A percentile compares a stretch with the other conserved stretches of the same genome.
These are phyloP conservation scores for Megalopta genalis DNA, from an alignment of 1,140 invertebrate genomes.

Conservation along the genomic window DNA sequence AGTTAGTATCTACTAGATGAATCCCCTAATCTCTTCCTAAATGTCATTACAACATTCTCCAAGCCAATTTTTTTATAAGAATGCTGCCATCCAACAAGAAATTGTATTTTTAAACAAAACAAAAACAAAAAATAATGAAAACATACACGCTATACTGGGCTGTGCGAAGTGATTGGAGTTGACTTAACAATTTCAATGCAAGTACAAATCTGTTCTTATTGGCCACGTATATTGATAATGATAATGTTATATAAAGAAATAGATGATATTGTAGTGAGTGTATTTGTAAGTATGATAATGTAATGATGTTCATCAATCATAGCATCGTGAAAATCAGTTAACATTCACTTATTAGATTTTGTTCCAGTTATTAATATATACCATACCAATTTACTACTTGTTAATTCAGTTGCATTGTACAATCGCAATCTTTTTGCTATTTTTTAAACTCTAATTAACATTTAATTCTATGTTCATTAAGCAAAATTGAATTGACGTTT, in stretches of 20 bases:
- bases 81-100: conserved; percentile 79
- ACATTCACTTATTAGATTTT: conserved; percentile 61
- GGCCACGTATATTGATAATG: conserved; percentile 80
- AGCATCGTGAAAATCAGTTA: conserved; percentile 55
- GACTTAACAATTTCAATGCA: conserved; percentile 81
- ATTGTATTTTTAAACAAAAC: conserved; percentile 79
- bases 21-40: conserved; percentile 71
- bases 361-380: conserved; percentile 60
- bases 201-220: conserved; percentile 81
- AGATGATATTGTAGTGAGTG: conserved; percentile 77
- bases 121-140: conserved; percentile 75
- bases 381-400: conserved; percentile 59
- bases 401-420: conserved; percentile 64
- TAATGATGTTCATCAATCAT: conserved; percentile 65
- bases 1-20: conserved; percentile 69
- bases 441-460: not conserved
- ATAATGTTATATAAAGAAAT: conserved; percentile 78
- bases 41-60: conserved; percentile 79
- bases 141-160: conserved; percentile 80
- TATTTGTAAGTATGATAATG: conserved; percentile 78
- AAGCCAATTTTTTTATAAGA: conserved; percentile 79
- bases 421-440: not conserved
- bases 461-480: not conserved
- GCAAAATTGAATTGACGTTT: not conserved
- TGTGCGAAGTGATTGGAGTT: conserved; percentile 80